These are phyloP conservation scores for Danaus chrysippus DNA, from an alignment of 2,888 invertebrate species.

Conservation along the genomic window DNA sequence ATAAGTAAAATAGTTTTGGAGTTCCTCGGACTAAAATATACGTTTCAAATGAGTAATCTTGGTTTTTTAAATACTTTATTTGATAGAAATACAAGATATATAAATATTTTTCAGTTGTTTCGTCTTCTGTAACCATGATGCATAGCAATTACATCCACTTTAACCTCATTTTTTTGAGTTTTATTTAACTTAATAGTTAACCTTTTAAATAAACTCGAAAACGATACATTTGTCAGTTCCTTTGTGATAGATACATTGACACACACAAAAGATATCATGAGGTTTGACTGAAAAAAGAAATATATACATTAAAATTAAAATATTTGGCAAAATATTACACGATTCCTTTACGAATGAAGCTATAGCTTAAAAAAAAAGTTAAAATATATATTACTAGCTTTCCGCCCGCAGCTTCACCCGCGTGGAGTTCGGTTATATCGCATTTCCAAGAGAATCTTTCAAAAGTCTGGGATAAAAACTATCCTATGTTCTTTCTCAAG, in stretches of 20 bases:
- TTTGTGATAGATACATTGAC: slow-evolving; percentile 7
- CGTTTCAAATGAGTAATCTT: not conserved
- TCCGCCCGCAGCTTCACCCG: too few relatives aligned
- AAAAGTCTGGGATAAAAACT: too few relatives aligned
- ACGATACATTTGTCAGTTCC: slow-evolving; percentile 7
- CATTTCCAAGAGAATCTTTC: too few relatives aligned
- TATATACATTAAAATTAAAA: too few relatives aligned
- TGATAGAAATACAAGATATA: not conserved
- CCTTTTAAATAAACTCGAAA: slow-evolving; percentile 11
- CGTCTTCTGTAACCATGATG: slow-evolving; percentile 15
- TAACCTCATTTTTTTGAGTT: not conserved
- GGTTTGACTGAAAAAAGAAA: slow-evolving; percentile 11
- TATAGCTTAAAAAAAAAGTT: too few relatives aligned
- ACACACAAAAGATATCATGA: slow-evolving; percentile 18
- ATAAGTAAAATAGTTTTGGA: not conserved
- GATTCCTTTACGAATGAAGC: too few relatives aligned
- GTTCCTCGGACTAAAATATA: not conserved
- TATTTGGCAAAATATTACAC: too few relatives aligned
- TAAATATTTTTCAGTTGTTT: not conserved
- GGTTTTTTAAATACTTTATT: not conserved
- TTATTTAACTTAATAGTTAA: slow-evolving; percentile 5
- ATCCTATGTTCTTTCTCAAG: too few relatives aligned
- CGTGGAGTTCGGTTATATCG: too few relatives aligned
- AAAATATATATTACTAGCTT: too few relatives aligned
- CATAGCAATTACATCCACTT: slow-evolving; percentile 11